These are phyloP conservation scores for Scytalopus superciliaris DNA, from an alignment of 2,113 vertebrate species.

Conservation along the genomic window DNA sequence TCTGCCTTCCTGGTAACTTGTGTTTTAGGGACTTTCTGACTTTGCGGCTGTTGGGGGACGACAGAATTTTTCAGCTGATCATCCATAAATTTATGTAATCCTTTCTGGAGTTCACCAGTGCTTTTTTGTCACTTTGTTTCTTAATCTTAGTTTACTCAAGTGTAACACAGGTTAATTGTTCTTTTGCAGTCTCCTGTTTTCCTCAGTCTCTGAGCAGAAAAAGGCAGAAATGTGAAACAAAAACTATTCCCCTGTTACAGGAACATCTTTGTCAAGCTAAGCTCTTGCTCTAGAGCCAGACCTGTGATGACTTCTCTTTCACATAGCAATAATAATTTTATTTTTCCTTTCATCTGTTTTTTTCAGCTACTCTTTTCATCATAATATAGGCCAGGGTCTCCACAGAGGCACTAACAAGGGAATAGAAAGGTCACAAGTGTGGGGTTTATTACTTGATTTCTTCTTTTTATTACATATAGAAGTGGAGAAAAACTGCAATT, in stretches of 20 bases:
- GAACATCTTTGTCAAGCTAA: background rate
- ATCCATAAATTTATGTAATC: background rate
- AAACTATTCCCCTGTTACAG: background rate
- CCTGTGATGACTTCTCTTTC: constrained; percentile 11
- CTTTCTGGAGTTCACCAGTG: background rate
- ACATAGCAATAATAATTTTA: background rate
- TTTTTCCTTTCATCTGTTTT: constrained; percentile 16
- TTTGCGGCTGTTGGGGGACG: background rate
- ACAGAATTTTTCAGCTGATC: background rate
- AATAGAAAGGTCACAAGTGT: background rate
- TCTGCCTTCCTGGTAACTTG: background rate
- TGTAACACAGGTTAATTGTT: constrained; percentile 37
- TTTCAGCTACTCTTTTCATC: background rate
- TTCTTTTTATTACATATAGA: background rate
- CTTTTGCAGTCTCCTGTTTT: background rate
- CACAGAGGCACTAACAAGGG: background rate
- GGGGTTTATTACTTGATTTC: constrained; percentile 7
- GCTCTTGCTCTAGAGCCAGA: constrained; percentile 25
- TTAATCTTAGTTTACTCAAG: constrained; percentile 39
- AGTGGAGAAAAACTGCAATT: background rate
- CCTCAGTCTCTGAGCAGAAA: background rate
- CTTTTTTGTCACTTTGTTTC: constrained; percentile 4
- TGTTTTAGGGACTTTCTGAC: constrained; percentile 52
- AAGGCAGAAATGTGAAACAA: constrained; percentile 11
- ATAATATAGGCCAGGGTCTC: background rate